Conservation (phyloP, 2,888 invertebrate species). For the Sympetrum striolatum region DNA sequence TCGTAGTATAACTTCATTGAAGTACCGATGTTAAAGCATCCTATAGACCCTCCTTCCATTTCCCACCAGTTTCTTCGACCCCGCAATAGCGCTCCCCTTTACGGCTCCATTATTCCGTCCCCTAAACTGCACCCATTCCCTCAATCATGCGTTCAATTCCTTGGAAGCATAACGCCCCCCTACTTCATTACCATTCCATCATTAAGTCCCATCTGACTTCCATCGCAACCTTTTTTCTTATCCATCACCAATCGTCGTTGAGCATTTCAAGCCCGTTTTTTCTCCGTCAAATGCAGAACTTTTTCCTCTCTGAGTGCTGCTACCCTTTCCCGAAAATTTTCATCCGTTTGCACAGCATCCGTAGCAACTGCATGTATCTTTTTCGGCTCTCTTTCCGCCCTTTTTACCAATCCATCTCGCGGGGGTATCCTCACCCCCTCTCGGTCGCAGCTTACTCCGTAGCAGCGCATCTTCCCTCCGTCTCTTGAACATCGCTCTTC, state of each 20-base stretch:
- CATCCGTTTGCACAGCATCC: neutral
- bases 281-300: neutral
- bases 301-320: neutral
- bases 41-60: slow-evolving; percentile 22
- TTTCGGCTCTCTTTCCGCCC: neutral
- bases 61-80: slow-evolving; percentile 19
- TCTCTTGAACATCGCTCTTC: neutral
- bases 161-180: neutral
- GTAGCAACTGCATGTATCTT: neutral
- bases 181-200: neutral
- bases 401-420: neutral
- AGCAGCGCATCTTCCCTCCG: neutral
- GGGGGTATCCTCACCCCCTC: neutral
- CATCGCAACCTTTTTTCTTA: neutral
- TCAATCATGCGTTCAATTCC: neutral
- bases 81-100: neutral
- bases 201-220: neutral
- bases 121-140: neutral
- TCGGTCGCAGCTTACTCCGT: neutral
- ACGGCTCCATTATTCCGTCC: neutral
- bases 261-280: neutral
- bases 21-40: slow-evolving; percentile 25
- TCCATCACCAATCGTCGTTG: neutral
- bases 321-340: neutral
- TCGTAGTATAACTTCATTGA: slow-evolving; percentile 20